Conservation (phyloP, 2,888 invertebrate species). For the Diloba caeruleocephala region DNA sequence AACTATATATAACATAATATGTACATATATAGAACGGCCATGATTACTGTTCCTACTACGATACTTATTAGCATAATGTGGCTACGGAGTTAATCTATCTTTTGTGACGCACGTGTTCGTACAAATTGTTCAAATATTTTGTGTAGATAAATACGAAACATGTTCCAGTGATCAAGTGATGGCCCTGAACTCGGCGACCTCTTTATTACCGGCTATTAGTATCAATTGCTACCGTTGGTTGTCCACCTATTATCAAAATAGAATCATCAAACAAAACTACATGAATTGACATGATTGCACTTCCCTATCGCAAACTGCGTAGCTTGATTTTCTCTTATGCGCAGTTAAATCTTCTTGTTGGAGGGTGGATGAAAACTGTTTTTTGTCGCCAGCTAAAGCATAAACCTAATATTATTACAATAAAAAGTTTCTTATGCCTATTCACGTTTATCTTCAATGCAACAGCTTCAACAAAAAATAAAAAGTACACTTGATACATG, state of each 20-base stretch:
- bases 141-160: constrained; percentile 64
- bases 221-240: constrained; percentile 65
- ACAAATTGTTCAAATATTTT: constrained; percentile 67
- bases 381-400: no score
- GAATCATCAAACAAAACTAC: constrained; percentile 57
- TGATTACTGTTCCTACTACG: constrained; percentile 43
- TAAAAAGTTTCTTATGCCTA: no score
- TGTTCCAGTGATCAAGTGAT: constrained; percentile 60
- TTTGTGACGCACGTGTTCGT: constrained; percentile 62
- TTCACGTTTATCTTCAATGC: no score
- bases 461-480: no score
- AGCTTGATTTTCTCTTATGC: constrained; percentile 29
- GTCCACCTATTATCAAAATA: constrained; percentile 58
- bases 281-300: constrained; percentile 60
- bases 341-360: constrained; percentile 14
- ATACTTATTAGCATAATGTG: constrained; percentile 62
- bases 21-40: constrained; percentile 27
- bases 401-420: no score
- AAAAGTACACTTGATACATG: no score
- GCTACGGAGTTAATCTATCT: constrained; percentile 50
- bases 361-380: no score
- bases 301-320: constrained; percentile 55
- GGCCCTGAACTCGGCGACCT: constrained; percentile 77
- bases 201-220: constrained; percentile 67
- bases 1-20: not conserved